Base-by-base conservation (phyloP, 2,797 vertebrate species). In the Myotis vivesi region DNA sequence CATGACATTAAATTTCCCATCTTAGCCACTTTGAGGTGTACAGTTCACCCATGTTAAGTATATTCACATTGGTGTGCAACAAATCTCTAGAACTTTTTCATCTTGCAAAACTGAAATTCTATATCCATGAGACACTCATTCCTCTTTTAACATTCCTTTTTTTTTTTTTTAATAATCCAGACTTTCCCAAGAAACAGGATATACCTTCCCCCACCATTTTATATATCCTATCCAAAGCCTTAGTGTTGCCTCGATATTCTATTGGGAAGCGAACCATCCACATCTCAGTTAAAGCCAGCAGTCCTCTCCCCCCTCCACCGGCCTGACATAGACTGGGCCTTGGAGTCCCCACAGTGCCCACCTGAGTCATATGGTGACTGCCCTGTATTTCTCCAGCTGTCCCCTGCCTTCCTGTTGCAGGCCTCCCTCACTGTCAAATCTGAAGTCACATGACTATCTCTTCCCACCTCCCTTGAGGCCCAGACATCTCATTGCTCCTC, bases 41-140 rank as follows among this genome's bases (percentile, higher is more conserved):
- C 19, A 68, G 71, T 30, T 89, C 51, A 49, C 28, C 33, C n/a
- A 30, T n/a, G 23, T 36, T 57, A 55, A 66, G n/a, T 76, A 77
- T 28, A 59, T 69, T 69, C 12, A 28, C 85, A 75, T 9, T 71
- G 62, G 20, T 62, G 62, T 84, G 59, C 59, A 33, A 69, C 59
- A 69, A 30, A 59, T 69, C 59, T 84, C 59, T 68, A 89, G 38
- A 76, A 89, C 19, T 11, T 76, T 49, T 23, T 83, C 59, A 49
- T 57, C 71, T 71, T 69, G 51, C 20, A 77, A 59, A 89, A 94
- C n/a, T 41, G 38, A 94, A 77, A 94, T 28, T 83, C n/a, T 89
- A 0, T 41, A 51, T 51, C 41, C 41, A 77, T 25, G 38, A 69
- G 69, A 59, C 51, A 51, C 51, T 33, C 64, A 85, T 79, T 77